Evolutionary conservation across 1,140 invertebrate species (phyloP).

Genomic region (Drosophila leontia): DNA sequence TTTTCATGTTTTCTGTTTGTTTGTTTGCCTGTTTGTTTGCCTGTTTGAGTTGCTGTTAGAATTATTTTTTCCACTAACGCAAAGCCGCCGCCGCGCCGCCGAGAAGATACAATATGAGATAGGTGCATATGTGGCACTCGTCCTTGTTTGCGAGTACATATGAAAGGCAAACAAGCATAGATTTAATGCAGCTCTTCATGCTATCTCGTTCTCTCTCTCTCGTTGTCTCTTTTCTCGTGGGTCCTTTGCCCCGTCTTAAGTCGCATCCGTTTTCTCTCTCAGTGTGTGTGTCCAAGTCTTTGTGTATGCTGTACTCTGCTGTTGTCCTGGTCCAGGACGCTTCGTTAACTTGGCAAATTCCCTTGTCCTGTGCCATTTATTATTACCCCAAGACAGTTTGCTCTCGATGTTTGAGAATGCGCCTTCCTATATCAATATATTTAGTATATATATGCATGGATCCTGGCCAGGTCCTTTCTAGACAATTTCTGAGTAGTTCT

Average conservation of each 20-base stretch:
- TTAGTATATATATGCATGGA: not conserved
- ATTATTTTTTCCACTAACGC: slow-evolving; percentile 80
- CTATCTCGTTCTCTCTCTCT: not conserved
- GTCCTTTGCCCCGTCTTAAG: slow-evolving; percentile 28
- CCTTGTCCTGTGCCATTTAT: slow-evolving; percentile 49
- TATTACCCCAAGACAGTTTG: slow-evolving; percentile 44
- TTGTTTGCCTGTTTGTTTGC: slow-evolving; percentile 70
- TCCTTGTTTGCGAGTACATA: slow-evolving; percentile 80
- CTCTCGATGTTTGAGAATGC: slow-evolving; percentile 21
- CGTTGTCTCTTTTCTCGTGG: not conserved
- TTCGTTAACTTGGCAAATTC: slow-evolving; percentile 54
- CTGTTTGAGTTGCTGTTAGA: slow-evolving; percentile 82
- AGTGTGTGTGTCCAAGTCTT: slow-evolving; percentile 2
- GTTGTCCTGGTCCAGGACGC: slow-evolving; percentile 36
- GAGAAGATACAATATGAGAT: slow-evolving; percentile 33
- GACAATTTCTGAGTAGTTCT: not conserved
- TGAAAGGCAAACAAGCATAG: slow-evolving; percentile 80
- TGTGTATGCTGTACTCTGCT: slow-evolving; percentile 8
- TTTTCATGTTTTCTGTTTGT: slow-evolving; percentile 77
- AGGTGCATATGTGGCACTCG: slow-evolving; percentile 65
- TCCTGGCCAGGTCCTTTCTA: not conserved
- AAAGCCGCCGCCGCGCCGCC: slow-evolving; percentile 65
- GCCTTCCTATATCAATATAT: slow-evolving; percentile 31
- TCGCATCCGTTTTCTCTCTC: slow-evolving; percentile 30
- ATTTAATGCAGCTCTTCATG: slow-evolving; percentile 69